phyloP scores from a whole-genome alignment of 2,888 invertebrate genomes.

The Harpalus rubripes region DNA sequence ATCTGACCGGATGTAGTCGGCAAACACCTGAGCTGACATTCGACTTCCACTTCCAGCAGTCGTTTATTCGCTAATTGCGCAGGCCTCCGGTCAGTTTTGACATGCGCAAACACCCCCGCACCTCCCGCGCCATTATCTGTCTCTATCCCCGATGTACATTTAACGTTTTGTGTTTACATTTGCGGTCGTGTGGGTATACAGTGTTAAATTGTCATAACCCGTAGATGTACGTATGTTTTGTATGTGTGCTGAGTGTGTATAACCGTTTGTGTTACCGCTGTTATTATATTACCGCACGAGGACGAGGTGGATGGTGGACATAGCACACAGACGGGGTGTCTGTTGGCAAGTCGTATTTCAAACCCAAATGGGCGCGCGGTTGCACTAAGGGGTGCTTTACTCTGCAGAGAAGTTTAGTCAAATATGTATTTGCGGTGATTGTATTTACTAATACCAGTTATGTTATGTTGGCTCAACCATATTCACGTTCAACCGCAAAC shows the following conservation, averaged over 20 bases:
- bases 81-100: slow-evolving; percentile 58
- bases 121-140: slow-evolving; percentile 12
- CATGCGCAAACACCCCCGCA: slow-evolving; percentile 58
- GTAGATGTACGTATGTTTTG: slow-evolving; percentile 42
- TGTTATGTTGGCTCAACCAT: not conserved
- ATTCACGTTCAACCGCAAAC: slow-evolving; percentile 24
- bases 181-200: slow-evolving; percentile 59
- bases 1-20: slow-evolving; percentile 62
- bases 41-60: slow-evolving; percentile 46
- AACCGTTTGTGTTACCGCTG: slow-evolving; percentile 60
- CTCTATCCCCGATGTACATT: slow-evolving; percentile 60
- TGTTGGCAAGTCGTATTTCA: slow-evolving; percentile 63
- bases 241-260: slow-evolving; percentile 55
- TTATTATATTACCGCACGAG: slow-evolving; percentile 61
- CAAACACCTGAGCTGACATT: slow-evolving; percentile 66
- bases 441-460: slow-evolving; percentile 50
- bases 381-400: slow-evolving; percentile 40
- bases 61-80: slow-evolving; percentile 66
- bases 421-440: slow-evolving; percentile 60
- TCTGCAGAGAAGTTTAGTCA: slow-evolving; percentile 45
- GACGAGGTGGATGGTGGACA: slow-evolving; percentile 23
- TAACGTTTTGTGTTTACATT: slow-evolving; percentile 65
- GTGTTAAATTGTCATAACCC: slow-evolving; percentile 66
- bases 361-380: slow-evolving; percentile 41
- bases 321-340: slow-evolving; percentile 44